A percentile compares a stretch with the other conserved stretches of the same genome.
Evolutionary conservation across 2,113 vertebrate genomes (phyloP).

Genomic region (Hemiscyllium ocellatum): DNA sequence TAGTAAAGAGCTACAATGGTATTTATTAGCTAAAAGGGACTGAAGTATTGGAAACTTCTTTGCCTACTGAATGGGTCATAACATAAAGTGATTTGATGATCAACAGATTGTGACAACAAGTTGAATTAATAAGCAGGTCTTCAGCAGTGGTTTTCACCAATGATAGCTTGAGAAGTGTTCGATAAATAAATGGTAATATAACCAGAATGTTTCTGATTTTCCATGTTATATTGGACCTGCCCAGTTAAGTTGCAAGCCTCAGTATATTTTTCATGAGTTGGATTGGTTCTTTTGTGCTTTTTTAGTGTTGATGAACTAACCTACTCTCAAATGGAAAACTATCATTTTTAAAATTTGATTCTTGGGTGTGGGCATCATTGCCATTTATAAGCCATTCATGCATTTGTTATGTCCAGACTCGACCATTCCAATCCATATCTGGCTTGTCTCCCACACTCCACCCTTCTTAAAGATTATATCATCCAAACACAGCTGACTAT

Average conservation of each 20-base stretch:
- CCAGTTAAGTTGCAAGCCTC: neutral
- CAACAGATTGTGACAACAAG: neutral
- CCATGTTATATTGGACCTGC: neutral
- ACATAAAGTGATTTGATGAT: neutral
- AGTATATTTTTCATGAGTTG: neutral
- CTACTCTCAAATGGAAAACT: neutral
- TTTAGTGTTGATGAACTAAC: neutral
- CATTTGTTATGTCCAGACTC: neutral
- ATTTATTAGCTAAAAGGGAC: neutral
- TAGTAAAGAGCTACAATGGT: neutral
- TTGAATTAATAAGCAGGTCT: neutral
- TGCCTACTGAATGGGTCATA: neutral
- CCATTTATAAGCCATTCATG: neutral
- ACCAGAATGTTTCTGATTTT: neutral
- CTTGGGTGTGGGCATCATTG: neutral
- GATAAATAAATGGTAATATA: neutral
- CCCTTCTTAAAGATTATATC: neutral
- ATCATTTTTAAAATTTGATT: neutral
- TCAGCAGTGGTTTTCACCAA: too few species aligned
- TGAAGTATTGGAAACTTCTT: neutral
- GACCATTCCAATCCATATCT: neutral
- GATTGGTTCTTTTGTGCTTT: neutral
- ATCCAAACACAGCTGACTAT: neutral
- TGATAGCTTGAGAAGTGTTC: neutral
- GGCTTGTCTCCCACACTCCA: neutral